Evolutionary conservation across 2,888 invertebrate genomes (phyloP).

Genomic region (Tromatobia lineatoria): DNA sequence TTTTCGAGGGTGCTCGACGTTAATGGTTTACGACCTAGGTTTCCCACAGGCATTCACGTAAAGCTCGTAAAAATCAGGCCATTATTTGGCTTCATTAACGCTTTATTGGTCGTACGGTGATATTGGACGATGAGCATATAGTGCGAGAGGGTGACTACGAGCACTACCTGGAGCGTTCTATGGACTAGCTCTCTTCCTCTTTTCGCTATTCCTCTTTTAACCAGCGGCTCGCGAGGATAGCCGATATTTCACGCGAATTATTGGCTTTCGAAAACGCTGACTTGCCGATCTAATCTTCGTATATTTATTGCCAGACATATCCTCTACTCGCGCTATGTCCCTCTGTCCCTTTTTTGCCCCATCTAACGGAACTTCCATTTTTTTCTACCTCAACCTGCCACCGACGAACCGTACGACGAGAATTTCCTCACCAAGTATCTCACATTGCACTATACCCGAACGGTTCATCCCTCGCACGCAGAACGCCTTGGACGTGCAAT

Average conservation of each 20-base stretch:
- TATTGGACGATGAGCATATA: conserved; percentile 64
- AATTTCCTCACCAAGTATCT: conserved; percentile 36
- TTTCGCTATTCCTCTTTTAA: conserved; percentile 56
- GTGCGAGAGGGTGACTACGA: conserved; percentile 46
- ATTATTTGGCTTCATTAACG: conserved; percentile 71
- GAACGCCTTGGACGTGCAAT: conserved; percentile 40
- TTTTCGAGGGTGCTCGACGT: conserved; percentile 47
- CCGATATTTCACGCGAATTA: conserved; percentile 76
- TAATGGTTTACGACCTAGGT: conserved; percentile 64
- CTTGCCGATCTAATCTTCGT: conserved; percentile 76
- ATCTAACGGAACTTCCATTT: conserved; percentile 62
- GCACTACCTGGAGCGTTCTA: conserved; percentile 26
- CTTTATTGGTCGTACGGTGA: conserved; percentile 63
- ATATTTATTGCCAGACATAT: conserved; percentile 74
- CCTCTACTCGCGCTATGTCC: conserved; percentile 63
- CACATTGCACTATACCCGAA: conserved; percentile 46
- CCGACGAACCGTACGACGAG: conserved; percentile 30
- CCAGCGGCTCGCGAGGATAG: conserved; percentile 64
- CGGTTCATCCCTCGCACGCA: conserved; percentile 41
- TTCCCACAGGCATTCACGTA: conserved; percentile 52
- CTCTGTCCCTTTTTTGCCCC: conserved; percentile 58
- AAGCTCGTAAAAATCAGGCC: conserved; percentile 65
- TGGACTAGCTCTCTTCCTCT: conserved; percentile 31
- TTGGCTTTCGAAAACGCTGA: conserved; percentile 76
- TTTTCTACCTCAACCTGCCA: conserved; percentile 43